A percentile compares a stretch with the other conserved stretches of the same genome.
phyloP scores from a whole-genome alignment of 1,140 invertebrate genomes.

The Pogonognathellus flavescens region DNA sequence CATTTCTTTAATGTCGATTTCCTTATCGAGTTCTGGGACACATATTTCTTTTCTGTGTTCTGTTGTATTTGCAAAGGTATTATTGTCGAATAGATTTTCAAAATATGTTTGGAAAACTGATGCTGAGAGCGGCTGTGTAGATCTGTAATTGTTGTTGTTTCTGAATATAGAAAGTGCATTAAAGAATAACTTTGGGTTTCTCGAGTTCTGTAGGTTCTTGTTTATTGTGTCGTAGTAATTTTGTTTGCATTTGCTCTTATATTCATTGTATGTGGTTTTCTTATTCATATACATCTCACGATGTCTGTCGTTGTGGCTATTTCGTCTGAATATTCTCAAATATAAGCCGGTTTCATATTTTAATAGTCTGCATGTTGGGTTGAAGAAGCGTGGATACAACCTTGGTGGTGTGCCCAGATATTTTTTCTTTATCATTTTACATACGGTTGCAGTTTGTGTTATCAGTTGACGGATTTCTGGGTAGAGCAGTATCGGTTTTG shows the following conservation, averaged over 20 bases:
- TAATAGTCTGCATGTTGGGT: not conserved
- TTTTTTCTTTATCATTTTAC: no score
- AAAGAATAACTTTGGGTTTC: not conserved
- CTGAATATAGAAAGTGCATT: not conserved
- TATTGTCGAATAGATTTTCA: not conserved
- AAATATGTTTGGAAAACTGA: not conserved
- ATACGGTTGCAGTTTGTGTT: no score
- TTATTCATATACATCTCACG: not conserved
- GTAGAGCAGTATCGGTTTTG: no score
- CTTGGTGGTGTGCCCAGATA: not conserved
- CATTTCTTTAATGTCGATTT: constrained; percentile 27
- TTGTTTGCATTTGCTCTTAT: not conserved
- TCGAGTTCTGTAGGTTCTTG: not conserved
- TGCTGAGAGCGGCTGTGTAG: not conserved
- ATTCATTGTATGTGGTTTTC: not conserved
- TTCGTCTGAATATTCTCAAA: not conserved
- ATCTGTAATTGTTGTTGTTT: not conserved
- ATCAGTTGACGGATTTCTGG: no score
- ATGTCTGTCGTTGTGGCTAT: not conserved
- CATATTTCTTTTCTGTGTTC: no score
- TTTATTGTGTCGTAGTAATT: not conserved
- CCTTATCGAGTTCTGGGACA: constrained; percentile 17
- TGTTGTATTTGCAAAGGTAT: no score
- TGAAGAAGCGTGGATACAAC: not conserved
- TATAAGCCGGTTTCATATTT: not conserved